These are phyloP conservation scores for Pituophis catenifer DNA, from an alignment of 2,113 vertebrate genomes.

Conservation along the genomic window DNA sequence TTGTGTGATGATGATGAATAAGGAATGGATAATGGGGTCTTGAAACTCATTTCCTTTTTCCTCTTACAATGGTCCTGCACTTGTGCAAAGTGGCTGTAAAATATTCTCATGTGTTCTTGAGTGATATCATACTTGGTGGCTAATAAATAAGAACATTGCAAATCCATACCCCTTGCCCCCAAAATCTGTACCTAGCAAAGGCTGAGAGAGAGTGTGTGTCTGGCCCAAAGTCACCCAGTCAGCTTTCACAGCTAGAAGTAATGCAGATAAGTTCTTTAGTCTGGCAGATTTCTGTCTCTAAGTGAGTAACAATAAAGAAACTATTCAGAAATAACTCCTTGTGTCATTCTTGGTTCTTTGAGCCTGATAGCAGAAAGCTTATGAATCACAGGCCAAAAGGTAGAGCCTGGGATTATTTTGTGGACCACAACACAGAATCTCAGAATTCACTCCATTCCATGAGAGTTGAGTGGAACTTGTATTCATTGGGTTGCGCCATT, in stretches of 20 bases:
- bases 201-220: neutral
- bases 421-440: neutral
- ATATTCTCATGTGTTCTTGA: neutral
- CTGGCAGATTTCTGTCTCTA: neutral
- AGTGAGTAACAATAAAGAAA: neutral
- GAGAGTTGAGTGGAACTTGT: neutral
- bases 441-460: neutral
- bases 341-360: neutral
- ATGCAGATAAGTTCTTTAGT: neutral
- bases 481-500: neutral
- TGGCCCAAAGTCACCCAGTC: neutral
- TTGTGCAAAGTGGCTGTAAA: slow-evolving; percentile 13
- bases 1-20: neutral
- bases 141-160: neutral
- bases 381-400: neutral
- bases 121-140: neutral
- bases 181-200: neutral
- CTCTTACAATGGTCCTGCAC: neutral
- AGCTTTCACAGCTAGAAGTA: neutral
- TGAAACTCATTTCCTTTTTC: neutral
- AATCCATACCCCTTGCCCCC: neutral
- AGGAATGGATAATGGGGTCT: slow-evolving; percentile 1
- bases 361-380: neutral
- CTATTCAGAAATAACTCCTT: neutral
- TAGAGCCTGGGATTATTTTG: neutral